These are phyloP conservation scores for Paradisaea rubra DNA, from an alignment of 2,113 vertebrate genomes.

Conservation along the genomic window DNA sequence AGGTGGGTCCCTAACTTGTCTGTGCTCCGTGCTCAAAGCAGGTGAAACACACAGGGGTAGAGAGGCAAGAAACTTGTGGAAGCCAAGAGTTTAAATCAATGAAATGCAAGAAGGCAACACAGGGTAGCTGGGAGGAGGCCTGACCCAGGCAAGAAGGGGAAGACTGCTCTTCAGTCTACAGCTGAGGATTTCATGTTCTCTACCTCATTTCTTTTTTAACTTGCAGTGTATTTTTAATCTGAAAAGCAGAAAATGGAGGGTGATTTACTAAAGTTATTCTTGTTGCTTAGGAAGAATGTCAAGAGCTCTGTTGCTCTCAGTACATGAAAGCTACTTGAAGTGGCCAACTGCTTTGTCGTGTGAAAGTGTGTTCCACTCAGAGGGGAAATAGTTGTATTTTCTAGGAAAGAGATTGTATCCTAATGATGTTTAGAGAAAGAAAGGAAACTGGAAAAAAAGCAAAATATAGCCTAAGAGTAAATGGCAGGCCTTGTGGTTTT, in stretches of 20 bases:
- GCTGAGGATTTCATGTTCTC: not conserved
- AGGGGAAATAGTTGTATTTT: constrained; percentile 27
- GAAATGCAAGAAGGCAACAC: not conserved
- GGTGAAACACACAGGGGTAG: not conserved
- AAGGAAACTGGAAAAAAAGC: constrained; percentile 34
- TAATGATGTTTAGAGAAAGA: constrained; percentile 51
- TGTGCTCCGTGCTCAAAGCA: not conserved
- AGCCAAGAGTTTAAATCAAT: not conserved
- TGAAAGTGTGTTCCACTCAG: not conserved
- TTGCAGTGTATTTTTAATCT: not conserved
- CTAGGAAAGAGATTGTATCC: constrained; percentile 27
- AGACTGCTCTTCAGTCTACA: not conserved
- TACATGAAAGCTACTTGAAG: not conserved
- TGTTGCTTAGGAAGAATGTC: not conserved
- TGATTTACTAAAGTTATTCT: not conserved
- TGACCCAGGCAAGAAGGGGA: not conserved
- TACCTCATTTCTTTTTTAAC: not conserved
- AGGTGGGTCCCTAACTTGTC: not conserved
- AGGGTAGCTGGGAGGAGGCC: not conserved
- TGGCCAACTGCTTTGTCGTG: not conserved
- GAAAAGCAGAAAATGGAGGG: constrained; percentile 27
- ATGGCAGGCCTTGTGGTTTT: constrained; percentile 43
- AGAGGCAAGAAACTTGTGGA: not conserved
- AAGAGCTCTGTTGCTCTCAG: not conserved
- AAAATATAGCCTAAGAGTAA: constrained; percentile 57